A percentile compares a stretch with the other conserved stretches of the same genome.
phyloP scores from a whole-genome alignment of 2,888 invertebrate genomes.

The Creontiades dilutus region DNA sequence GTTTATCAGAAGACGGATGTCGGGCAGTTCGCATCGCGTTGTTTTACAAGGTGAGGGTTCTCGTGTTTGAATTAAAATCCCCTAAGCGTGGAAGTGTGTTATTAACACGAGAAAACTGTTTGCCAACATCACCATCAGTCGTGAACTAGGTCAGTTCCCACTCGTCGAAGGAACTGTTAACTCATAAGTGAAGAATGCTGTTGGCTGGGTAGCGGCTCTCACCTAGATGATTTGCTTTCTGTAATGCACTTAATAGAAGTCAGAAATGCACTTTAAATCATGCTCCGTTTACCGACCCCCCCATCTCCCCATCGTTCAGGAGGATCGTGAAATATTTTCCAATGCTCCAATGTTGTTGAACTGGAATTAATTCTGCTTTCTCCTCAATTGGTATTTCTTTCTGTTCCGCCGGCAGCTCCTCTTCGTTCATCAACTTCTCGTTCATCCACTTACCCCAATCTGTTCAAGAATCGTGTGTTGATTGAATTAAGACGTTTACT shows the following conservation, averaged over 20 bases:
- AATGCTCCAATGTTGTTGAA: background rate
- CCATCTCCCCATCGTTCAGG: background rate
- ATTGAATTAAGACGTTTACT: no score
- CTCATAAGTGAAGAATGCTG: constrained; percentile 61
- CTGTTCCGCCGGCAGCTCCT: background rate
- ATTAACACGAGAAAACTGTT: constrained; percentile 35
- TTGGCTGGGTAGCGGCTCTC: constrained; percentile 14
- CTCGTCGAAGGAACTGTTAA: constrained; percentile 59
- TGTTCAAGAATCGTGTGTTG: no score
- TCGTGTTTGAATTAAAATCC: constrained; percentile 26
- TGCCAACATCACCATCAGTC: constrained; percentile 1
- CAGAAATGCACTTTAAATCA: constrained; percentile 32
- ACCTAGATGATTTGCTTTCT: background rate
- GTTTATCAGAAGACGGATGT: background rate
- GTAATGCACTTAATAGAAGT: constrained; percentile 30
- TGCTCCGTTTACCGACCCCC: background rate
- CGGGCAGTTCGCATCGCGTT: background rate
- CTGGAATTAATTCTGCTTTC: background rate
- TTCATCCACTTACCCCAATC: no score
- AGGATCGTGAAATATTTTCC: background rate
- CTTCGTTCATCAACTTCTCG: background rate
- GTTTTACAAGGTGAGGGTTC: background rate
- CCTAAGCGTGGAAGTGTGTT: background rate
- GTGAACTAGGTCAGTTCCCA: constrained; percentile 53
- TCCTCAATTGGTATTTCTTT: background rate